A percentile compares a stretch with the other conserved stretches of the same genome.
Evolutionary conservation across 2,888 invertebrate genomes (phyloP).

Genomic region (Myopa tessellatipennis): DNA sequence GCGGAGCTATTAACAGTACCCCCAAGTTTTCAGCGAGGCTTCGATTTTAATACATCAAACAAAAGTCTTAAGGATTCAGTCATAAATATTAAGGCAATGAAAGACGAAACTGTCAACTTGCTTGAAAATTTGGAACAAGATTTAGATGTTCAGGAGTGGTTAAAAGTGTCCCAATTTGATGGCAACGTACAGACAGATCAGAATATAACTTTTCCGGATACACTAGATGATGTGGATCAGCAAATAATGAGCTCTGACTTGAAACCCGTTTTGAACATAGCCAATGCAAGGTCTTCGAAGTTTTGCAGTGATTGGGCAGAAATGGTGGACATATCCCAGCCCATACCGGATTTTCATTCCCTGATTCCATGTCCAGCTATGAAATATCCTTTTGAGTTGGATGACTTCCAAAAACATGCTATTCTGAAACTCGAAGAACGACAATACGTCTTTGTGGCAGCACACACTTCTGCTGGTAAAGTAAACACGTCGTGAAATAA

Average conservation of each 20-base stretch:
- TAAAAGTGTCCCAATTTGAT: constrained; percentile 55
- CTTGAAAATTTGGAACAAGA: constrained; percentile 62
- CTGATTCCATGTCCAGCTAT: constrained; percentile 87
- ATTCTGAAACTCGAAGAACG: constrained; percentile 93
- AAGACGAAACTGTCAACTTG: constrained; percentile 58
- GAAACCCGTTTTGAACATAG: constrained; percentile 78
- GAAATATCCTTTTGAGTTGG: constrained; percentile 90
- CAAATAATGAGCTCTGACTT: constrained; percentile 65
- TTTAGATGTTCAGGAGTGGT: constrained; percentile 64
- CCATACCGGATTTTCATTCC: constrained; percentile 84
- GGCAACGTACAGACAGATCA: neutral
- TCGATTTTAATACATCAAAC: constrained; percentile 68
- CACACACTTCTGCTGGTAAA: constrained; percentile 93
- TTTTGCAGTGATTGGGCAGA: constrained; percentile 83
- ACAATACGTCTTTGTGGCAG: constrained; percentile 97
- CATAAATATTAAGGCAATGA: neutral
- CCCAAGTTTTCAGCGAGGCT: constrained; percentile 76
- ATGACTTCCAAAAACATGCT: constrained; percentile 97
- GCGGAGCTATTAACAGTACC: constrained; percentile 70
- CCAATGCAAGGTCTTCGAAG: constrained; percentile 68
- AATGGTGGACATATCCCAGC: constrained; percentile 83
- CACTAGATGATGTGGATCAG: constrained; percentile 61
- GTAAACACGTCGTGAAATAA: neutral
- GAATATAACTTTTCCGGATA: constrained; percentile 45
- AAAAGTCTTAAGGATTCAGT: constrained; percentile 44